Conservation (phyloP, 2,888 invertebrate genomes). For the Calameuta idolon region DNA sequence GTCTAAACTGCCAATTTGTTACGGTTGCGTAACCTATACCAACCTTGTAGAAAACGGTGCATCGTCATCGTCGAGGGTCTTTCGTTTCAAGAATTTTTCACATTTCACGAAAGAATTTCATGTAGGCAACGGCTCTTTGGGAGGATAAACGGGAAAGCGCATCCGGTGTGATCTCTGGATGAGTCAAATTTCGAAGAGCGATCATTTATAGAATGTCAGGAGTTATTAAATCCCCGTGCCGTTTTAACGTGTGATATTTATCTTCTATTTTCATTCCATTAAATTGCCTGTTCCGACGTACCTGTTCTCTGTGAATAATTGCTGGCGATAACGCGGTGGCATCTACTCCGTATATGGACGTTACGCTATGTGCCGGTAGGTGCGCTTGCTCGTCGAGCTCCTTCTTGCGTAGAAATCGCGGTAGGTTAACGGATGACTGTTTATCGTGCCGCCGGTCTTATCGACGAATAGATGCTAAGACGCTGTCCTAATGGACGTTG, state of each 20-base stretch:
- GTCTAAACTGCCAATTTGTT: slow-evolving; percentile 49
- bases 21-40: slow-evolving; percentile 27
- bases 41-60: slow-evolving; percentile 1
- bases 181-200: background rate
- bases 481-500: background rate
- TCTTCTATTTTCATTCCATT: too few relatives aligned
- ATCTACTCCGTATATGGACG: background rate
- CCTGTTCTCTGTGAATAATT: background rate
- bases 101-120: background rate
- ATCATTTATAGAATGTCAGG: background rate
- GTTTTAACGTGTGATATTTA: background rate
- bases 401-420: background rate
- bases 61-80: background rate
- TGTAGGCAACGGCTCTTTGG: background rate
- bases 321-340: background rate
- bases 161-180: background rate
- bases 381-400: background rate
- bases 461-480: background rate
- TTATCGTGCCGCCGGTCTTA: background rate
- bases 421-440: background rate
- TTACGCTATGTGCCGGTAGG: background rate
- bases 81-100: background rate
- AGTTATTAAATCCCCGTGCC: background rate
- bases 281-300: background rate
- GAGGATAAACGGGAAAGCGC: background rate